These are phyloP conservation scores for Hyla sarda DNA, from an alignment of 2,113 vertebrate genomes.

Conservation along the genomic window DNA sequence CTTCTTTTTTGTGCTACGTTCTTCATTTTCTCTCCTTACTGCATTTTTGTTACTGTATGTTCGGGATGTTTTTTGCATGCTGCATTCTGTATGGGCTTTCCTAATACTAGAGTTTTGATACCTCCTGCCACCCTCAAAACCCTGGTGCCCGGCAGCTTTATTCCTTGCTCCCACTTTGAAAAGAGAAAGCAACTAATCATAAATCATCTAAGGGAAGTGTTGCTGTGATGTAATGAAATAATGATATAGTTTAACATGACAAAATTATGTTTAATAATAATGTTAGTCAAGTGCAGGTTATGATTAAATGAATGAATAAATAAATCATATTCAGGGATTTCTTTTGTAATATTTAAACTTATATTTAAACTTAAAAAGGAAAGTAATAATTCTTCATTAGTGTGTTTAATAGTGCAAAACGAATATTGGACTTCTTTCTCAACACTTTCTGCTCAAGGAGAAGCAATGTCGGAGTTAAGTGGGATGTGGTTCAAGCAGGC, in stretches of 20 bases:
- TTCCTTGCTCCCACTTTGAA: too few relatives aligned
- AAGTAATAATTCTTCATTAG: constrained; percentile 28
- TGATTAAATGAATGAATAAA: constrained; percentile 1
- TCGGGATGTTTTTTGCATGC: too few relatives aligned
- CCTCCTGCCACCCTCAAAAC: too few relatives aligned
- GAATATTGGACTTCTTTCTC: constrained; percentile 10
- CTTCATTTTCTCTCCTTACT: too few relatives aligned
- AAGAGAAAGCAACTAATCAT: not conserved
- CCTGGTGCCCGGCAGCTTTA: too few relatives aligned
- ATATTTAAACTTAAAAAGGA: constrained; percentile 21
- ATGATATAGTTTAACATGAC: not conserved
- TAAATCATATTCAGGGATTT: not conserved
- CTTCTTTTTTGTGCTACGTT: too few relatives aligned
- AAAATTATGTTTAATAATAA: not conserved
- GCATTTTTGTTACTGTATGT: too few relatives aligned
- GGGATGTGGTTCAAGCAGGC: constrained; percentile 51
- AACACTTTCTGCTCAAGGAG: constrained; percentile 41
- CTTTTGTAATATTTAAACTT: not conserved
- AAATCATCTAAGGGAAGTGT: not conserved
- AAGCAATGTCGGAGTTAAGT: constrained; percentile 54
- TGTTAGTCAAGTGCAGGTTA: not conserved
- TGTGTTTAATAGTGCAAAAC: constrained; percentile 38
- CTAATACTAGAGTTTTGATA: too few relatives aligned
- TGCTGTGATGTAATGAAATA: not conserved
- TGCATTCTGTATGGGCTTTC: too few relatives aligned